Base-by-base conservation (phyloP, 2,888 invertebrate genomes). In the Leucoptera coffeella region DNA sequence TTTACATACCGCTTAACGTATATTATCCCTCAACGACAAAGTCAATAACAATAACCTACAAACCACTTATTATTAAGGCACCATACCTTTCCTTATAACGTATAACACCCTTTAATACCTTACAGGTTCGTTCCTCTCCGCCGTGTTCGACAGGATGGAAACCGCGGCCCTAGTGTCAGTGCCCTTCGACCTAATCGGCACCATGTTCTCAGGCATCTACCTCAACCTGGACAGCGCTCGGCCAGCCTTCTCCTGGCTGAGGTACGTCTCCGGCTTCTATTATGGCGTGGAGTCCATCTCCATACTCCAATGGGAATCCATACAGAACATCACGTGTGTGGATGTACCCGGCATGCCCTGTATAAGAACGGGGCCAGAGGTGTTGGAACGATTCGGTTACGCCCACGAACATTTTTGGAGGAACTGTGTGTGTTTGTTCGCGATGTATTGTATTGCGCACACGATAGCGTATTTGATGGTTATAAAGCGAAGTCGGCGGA, bases 201-300 rank as follows among this genome's bases (percentile, higher is more conserved):
- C 84, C n/a, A 74, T 81, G 47, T 80, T 81, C 42, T 81, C 82
- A 25, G 86, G 86, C 9, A 65, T 82, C 28, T 85, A 80, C 48
- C 55, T 84, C 26, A 83, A 82, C 47, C 58, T 85, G 17, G 71
- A 58, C 31, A 72, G 77, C 27, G 56, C 78, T n/a, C 74, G 78
- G 3, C 51, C 57, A 4, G 62, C 65, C 38, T 47, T 78, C n/a
- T 56, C 67, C 8, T 77, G 79, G 71, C 41, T 85, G 2, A 80
- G 78, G 46, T 85, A 77, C 42, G 35, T 79, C 0, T 85, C 85
- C 0, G 74, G 80, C 5, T 85, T 86, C 48, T 86, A 80, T 48
- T 85, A 82, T 39, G 76, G 82, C 3, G 74, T 80, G 25, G 85
- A 85, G 45, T 80, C 80, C 2, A 62, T 85, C 22, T 82, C 83